Evolutionary conservation across 92 coral and sea anemone genomes (phyloP), one percentile per base, ranked within the genome.

Genomic region (Diadumene lineata): DNA sequence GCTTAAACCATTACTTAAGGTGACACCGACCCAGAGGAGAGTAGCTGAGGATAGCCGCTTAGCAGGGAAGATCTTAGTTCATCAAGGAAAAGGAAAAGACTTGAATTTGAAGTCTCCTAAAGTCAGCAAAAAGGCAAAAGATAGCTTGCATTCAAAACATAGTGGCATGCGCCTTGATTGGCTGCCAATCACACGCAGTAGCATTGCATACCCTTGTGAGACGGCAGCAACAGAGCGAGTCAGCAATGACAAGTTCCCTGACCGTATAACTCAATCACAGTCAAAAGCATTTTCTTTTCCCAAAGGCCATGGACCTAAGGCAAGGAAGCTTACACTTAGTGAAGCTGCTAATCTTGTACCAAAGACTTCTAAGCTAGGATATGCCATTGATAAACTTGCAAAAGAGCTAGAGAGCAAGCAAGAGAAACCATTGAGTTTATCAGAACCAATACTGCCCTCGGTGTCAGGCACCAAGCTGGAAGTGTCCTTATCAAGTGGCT

Each of bases 171-270:
- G 85, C 22, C 85, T 96, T 55, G 94, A 96, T 76, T 96, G 99
- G 99, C 83, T 92, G 16, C 99, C 99, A 0, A 96, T 96, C n/a
- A 94, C 98, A 1, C 86, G 87, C 24, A 92, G 86, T 57, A 84
- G 96, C 16, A 60, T 91, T 31, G 90, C 81, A 0, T 91, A 91
- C 67, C 90, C 92, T 11, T 78, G 74, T 50, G 80, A 80, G 0
- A 68, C 57, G 21, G 25, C 82, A 29, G 82, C 68, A 30, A 48
- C 2, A 31, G 72, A 76, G 21, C 34, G 76, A 33, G 61, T 34
- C 29, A 78, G 82, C 32, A 75, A 79, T 30, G 68, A 18, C 21
- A 77, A 60, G 16, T 78, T 88, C 62, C 90, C 86, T 28, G 93
- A 79, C 10, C 77, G 82, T 34, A 34, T 83, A 21, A 60, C 84